Base-by-base conservation (phyloP, 1,140 invertebrate genomes). In the Zaprionus kolodkinae region DNA sequence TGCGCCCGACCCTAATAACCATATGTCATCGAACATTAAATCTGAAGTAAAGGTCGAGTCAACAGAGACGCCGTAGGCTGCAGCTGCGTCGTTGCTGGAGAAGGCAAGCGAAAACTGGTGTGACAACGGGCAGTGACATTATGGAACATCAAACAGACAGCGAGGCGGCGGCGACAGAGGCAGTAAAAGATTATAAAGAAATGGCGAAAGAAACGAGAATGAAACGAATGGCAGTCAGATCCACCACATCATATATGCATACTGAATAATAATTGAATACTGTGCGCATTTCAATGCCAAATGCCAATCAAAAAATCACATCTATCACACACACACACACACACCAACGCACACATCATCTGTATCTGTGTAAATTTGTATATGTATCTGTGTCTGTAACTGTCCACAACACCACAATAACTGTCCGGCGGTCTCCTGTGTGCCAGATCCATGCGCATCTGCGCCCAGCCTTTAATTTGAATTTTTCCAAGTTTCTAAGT, bases 1-100 rank as follows among this genome's bases (percentile, higher is more conserved):
- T 91, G 92, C 91, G 79, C 91, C 90, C 65, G 92, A 93, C 89
- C 91, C 88, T 91, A 92, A 89, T 91, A 93, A 92, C 79, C 91
- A 92, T 81, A 85, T 91, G 78, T 85, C 83, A 74, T 86, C 87
- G 81, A 85, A 75, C 81, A 77, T 81, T 61, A 89, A 90, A 63
- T 69, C 81, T 57, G 85, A 89, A 75, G 81, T 85, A 57, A 92
- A 91, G 78, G 83, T 87, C 79, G 92, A 93, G 76, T 82, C 89
- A 82, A 85, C 91, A 77, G 92, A 92, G 81, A 85, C 91, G 70
- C 91, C 85, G 85, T 87, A 87, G 80, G 56, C 69, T 59, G 60
- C 67, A 66, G 79, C 67, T 72, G 68, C 61, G 45, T 50, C 55
- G 38, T 61, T 64, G 74, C 64, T 67, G 76, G 70, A 82, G 71